phyloP scores from a whole-genome alignment of 1,140 invertebrate genomes.

The Cotesia chilonis region DNA sequence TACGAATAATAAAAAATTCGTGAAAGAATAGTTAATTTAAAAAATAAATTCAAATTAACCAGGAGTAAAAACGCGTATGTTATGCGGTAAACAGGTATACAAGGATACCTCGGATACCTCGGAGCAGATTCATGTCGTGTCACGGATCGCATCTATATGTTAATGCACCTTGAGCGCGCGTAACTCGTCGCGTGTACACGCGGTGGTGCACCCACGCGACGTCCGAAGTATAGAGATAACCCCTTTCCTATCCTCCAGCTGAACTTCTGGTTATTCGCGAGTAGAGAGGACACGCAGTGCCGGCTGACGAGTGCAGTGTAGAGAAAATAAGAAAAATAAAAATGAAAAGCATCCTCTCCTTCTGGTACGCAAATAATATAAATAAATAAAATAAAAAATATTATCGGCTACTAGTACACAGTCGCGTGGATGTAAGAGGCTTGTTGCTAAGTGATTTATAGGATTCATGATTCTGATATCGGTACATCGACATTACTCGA shows the following conservation, averaged over 20 bases:
- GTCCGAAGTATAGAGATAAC: slow-evolving; percentile 10
- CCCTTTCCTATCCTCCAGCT: slow-evolving; percentile 10
- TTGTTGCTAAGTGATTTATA: slow-evolving; percentile 31
- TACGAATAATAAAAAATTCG: no score
- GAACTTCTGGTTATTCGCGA: no score
- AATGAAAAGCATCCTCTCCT: not conserved
- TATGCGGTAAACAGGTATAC: no score
- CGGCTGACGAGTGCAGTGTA: not conserved
- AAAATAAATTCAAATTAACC: no score
- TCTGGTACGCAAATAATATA: not conserved
- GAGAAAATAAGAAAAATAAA: not conserved
- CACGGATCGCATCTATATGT: slow-evolving; percentile 60
- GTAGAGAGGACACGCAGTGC: no score
- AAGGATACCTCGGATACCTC: no score
- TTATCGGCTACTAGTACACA: slow-evolving; percentile 24
- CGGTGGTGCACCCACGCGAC: slow-evolving; percentile 37
- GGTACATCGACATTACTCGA: slow-evolving; percentile 16
- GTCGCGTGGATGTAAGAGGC: slow-evolving; percentile 25
- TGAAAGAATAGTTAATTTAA: no score
- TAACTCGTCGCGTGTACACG: slow-evolving; percentile 44
- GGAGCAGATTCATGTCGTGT: slow-evolving; percentile 47
- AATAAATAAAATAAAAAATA: slow-evolving; percentile 17
- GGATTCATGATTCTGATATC: slow-evolving; percentile 29
- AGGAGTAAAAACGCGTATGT: no score
- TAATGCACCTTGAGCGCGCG: slow-evolving; percentile 50